A percentile compares a stretch with the other conserved stretches of the same genome.
phyloP scores from a whole-genome alignment of 2,113 vertebrate species.

The Prochilodus magdalenae region DNA sequence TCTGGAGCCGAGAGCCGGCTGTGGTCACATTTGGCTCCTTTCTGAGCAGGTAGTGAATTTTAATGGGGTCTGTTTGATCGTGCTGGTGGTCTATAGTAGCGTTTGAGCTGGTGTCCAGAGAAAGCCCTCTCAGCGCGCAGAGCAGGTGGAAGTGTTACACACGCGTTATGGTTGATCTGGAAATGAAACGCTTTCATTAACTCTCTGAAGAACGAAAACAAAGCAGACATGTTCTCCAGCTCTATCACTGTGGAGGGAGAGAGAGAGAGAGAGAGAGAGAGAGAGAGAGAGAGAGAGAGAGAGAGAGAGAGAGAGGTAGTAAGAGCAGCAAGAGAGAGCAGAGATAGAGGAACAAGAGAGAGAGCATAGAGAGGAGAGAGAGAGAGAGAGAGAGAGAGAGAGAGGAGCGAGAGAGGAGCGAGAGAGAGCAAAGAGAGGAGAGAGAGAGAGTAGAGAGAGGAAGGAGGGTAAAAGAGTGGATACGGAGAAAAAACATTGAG shows the following conservation, averaged over 20 bases:
- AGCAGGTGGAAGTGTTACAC: background rate
- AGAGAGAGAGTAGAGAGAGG: background rate
- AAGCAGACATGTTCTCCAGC: background rate
- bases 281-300: too few species aligned
- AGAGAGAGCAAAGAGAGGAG: too few species aligned
- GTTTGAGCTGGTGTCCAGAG: background rate
- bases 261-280: background rate
- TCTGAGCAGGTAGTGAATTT: background rate
- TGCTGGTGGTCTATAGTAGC: background rate
- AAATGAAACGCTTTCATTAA: background rate
- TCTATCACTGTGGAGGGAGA: background rate
- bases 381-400: too few species aligned
- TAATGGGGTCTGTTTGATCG: background rate
- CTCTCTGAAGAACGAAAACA: background rate
- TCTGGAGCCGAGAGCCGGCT: background rate
- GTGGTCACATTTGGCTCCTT: background rate
- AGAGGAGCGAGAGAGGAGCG: background rate
- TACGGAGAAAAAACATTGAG: too few species aligned
- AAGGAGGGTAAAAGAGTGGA: background rate
- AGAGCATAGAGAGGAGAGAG: too few species aligned
- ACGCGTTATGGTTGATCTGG: slow-evolving; percentile 1
- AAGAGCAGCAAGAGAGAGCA: background rate
- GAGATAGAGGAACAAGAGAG: too few species aligned
- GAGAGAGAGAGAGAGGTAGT: too few species aligned
- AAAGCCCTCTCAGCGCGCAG: background rate